Conservation (phyloP, 2,888 invertebrate genomes). For the Lasioglossum morio region DNA sequence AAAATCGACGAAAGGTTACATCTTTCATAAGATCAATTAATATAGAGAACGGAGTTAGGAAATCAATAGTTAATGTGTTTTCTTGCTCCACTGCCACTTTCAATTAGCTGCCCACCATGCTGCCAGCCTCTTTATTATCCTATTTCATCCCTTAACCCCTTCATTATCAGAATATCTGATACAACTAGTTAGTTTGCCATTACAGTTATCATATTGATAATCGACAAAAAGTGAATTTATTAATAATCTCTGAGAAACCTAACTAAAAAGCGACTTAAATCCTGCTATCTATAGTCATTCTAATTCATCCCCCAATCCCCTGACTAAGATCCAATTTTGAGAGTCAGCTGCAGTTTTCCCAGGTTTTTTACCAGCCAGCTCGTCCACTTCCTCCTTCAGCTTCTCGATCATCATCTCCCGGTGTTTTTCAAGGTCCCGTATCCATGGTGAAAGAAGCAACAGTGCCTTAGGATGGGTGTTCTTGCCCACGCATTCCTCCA, state of each 20-base stretch:
- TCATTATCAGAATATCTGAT: not conserved
- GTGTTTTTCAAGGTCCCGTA: constrained; percentile 69
- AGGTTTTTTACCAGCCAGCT: constrained; percentile 74
- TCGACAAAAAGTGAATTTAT: not conserved
- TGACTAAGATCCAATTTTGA: not conserved
- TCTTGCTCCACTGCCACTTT: not conserved
- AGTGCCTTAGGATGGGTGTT: constrained; percentile 74
- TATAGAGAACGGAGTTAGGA: not conserved
- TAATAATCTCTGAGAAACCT: not conserved
- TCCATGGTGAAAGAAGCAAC: constrained; percentile 75
- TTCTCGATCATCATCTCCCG: constrained; percentile 69
- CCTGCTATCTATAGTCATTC: not conserved
- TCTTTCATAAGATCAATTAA: not conserved
- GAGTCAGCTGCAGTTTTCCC: not conserved
- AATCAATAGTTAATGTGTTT: not conserved
- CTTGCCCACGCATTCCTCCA: constrained; percentile 79
- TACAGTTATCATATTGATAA: not conserved
- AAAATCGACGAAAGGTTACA: not conserved
- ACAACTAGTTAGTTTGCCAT: not conserved
- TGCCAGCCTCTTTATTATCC: not conserved
- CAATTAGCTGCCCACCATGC: not conserved
- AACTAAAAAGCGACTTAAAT: not conserved
- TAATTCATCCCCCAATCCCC: not conserved
- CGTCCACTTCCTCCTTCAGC: constrained; percentile 76
- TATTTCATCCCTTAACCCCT: not conserved